Evolutionary conservation across 1,140 invertebrate species (phyloP), one percentile per base, ranked within the genome.

Genomic region (Penaeus vannamei): DNA sequence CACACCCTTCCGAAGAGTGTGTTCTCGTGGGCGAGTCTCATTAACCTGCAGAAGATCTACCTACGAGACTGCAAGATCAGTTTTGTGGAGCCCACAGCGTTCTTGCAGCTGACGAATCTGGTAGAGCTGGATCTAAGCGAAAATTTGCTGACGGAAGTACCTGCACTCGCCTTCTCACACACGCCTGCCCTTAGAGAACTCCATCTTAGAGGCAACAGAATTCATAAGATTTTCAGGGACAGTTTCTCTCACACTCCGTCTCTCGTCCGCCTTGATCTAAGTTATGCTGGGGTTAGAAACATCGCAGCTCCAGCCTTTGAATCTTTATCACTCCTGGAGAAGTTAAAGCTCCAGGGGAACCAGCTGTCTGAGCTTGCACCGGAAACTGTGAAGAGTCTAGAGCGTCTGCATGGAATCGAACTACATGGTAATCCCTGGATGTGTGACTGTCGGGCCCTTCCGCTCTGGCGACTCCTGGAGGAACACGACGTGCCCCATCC

Each of bases 71-170:
- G 97, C 92, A 94, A 95, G 90, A 94, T 98, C 85, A 95, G 95
- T 91, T 95, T 95, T 90, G 95, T 98, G 87, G 96, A 97, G 91
- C 95, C 95, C 85, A 94, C 95, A 89, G 96, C 97, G 10, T 97
- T 98, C 92, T 94, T 95, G 53, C 97, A 97, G 4, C 94, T 98
- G 29, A 96, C 96, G 10, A 98, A 98, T 92, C 94, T 98, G 23
- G 96, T 98, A 3, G 97, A 98, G 93, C 93, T 98, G 90, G 97
- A 98, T 94, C 93, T 98, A 1, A 96, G 96, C 23, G 95, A 96
- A 91, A 98, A 98, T 93, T 94, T 95, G 83, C 93, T 98, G 90
- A 95, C 95, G 53, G 93, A 94, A 0, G 95, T 98, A 91, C 97
- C 97, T 32, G 95, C 95, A 22, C 93, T 94, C 81, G 96, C 96